These are phyloP conservation scores for Heliconius ismenius DNA, from an alignment of 2,888 invertebrate species.

Conservation along the genomic window DNA sequence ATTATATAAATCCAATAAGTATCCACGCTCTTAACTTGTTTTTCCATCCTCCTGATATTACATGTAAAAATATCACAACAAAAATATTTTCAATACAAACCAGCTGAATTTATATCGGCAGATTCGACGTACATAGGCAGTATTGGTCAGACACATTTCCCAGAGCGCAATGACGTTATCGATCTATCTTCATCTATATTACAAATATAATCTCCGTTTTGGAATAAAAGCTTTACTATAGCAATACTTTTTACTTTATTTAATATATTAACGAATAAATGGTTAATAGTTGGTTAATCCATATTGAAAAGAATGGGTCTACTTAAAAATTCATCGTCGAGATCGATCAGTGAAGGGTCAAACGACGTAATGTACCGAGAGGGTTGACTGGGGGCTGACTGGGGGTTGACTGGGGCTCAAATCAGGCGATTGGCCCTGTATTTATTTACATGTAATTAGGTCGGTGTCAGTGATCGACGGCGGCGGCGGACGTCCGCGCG, in stretches of 20 bases:
- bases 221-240: not conserved
- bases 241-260: not conserved
- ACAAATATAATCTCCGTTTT: conserved; percentile 11
- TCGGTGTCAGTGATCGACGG: conserved; percentile 73
- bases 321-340: conserved; percentile 40
- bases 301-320: conserved; percentile 11
- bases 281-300: not conserved
- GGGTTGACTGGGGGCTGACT: conserved; percentile 49
- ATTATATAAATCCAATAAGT: not conserved
- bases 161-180: conserved; percentile 18
- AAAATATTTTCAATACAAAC: conserved; percentile 3
- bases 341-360: conserved; percentile 34
- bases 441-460: conserved; percentile 79
- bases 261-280: not conserved
- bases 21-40: not conserved
- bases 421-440: conserved; percentile 57
- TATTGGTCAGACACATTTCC: conserved; percentile 18
- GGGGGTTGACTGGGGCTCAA: conserved; percentile 53
- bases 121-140: conserved; percentile 3
- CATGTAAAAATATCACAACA: conserved; percentile 1
- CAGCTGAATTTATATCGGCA: not conserved
- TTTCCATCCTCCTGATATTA: not conserved
- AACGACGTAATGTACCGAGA: conserved; percentile 45
- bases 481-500: conserved; percentile 64
- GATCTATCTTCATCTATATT: conserved; percentile 18